These are phyloP conservation scores for Zootoca vivipara DNA, from an alignment of 2,113 vertebrate species.

Conservation along the genomic window DNA sequence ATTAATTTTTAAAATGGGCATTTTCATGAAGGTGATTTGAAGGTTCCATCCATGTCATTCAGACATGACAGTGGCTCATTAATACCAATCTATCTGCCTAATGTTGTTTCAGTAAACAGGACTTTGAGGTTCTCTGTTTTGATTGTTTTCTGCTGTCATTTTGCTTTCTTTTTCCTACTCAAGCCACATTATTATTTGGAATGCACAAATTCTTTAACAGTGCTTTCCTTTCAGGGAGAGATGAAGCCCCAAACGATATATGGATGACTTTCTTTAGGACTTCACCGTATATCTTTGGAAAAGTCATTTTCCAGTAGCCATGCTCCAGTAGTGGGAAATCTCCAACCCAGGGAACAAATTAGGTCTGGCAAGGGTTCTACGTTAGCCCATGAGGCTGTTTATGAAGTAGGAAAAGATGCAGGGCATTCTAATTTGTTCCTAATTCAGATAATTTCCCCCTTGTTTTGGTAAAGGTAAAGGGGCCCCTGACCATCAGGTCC, in stretches of 20 bases:
- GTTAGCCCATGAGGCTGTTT: no score
- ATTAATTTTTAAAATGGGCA: slow-evolving; percentile 13
- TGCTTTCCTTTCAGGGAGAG: neutral
- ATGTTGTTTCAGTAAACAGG: slow-evolving; percentile 1
- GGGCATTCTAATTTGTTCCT: no score
- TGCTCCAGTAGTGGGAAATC: neutral
- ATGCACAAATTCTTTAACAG: neutral
- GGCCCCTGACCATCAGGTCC: no score
- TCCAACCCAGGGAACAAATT: neutral
- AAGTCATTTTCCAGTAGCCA: neutral
- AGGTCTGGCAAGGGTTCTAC: no score
- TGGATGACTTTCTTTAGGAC: neutral
- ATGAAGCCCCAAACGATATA: neutral
- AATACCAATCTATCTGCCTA: neutral
- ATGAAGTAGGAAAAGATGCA: no score
- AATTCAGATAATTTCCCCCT: no score
- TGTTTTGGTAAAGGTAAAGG: no score
- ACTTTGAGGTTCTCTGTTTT: neutral
- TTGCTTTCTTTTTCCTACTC: neutral
- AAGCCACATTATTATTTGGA: neutral
- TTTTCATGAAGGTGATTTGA: neutral
- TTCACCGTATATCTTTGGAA: neutral
- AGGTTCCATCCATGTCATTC: fast-evolving
- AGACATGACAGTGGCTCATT: neutral
- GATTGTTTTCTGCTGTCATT: neutral